phyloP scores from a whole-genome alignment of 2,797 vertebrate genomes.

The Perodicticus potto region DNA sequence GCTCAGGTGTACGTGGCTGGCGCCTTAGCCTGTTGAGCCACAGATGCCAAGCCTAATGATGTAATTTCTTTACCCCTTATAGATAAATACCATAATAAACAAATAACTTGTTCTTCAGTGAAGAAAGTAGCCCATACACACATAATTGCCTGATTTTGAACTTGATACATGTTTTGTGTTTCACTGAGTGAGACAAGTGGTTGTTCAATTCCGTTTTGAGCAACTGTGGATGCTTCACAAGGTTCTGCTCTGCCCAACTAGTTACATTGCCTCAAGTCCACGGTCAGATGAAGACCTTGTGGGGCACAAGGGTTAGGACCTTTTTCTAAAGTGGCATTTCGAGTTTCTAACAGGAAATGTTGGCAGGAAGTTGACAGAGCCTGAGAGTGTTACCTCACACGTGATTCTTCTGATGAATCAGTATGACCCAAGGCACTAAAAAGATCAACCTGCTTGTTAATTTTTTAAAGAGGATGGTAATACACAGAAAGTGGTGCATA shows the following conservation, averaged over 20 bases:
- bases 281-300: not conserved
- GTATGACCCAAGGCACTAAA: not conserved
- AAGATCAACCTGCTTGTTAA: not conserved
- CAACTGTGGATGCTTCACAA: not conserved
- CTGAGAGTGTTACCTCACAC: not conserved
- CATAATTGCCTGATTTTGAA: not conserved
- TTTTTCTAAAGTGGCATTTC: not conserved
- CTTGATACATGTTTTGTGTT: not conserved
- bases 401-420: not conserved
- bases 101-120: not conserved
- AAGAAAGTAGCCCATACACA: not conserved
- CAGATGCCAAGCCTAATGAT: too few species aligned
- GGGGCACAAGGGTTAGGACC: not conserved
- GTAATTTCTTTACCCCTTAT: not conserved
- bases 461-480: slow-evolving; percentile 63
- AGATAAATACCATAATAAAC: slow-evolving; percentile 16
- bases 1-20: too few species aligned
- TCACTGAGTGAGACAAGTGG: not conserved
- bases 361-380: not conserved
- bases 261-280: not conserved
- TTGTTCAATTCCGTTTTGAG: not conserved
- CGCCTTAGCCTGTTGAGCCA: too few species aligned
- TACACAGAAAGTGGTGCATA: not conserved
- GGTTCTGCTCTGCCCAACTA: not conserved
- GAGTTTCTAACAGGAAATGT: not conserved